Evolutionary conservation across 2,888 invertebrate species (phyloP).

Genomic region (Clostera curtula): DNA sequence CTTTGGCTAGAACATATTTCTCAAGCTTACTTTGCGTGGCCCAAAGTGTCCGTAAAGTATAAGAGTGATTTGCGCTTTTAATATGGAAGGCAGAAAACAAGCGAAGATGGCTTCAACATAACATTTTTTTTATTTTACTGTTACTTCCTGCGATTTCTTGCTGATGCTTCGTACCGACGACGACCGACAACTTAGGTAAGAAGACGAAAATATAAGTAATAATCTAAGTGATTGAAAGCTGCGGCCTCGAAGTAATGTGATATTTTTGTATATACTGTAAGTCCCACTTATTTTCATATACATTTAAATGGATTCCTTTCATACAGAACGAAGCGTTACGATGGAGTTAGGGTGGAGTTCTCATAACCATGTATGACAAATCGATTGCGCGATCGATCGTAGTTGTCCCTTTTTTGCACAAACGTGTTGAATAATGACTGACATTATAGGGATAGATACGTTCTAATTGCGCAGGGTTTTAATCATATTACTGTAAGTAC

Average conservation of each 20-base stretch:
- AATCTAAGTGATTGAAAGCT: slow-evolving; percentile 70
- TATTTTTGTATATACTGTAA: slow-evolving; percentile 76
- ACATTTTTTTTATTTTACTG: slow-evolving; percentile 23
- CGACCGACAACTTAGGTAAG: slow-evolving; percentile 59
- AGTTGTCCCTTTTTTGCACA: slow-evolving; percentile 14
- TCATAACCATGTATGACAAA: slow-evolving; percentile 30
- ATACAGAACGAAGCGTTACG: slow-evolving; percentile 59
- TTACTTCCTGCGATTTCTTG: slow-evolving; percentile 50
- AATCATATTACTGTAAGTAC: slow-evolving; percentile 50
- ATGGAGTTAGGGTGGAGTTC: slow-evolving; percentile 44
- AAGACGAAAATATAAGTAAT: slow-evolving; percentile 57
- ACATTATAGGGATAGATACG: slow-evolving; percentile 14
- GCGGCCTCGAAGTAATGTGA: slow-evolving; percentile 76
- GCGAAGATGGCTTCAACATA: slow-evolving; percentile 17
- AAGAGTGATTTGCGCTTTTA: slow-evolving; percentile 35
- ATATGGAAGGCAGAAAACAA: slow-evolving; percentile 21
- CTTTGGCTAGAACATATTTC: too few species aligned
- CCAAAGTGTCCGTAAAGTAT: slow-evolving; percentile 10
- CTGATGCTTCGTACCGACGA: slow-evolving; percentile 61
- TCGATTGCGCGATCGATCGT: slow-evolving; percentile 25
- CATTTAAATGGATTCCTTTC: slow-evolving; percentile 72
- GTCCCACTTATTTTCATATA: slow-evolving; percentile 74
- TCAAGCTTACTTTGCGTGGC: too few species aligned
- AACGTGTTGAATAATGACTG: slow-evolving; percentile 10
- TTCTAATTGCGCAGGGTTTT: slow-evolving; percentile 21